Evolutionary conservation across 2,797 vertebrate genomes (phyloP), one percentile per base, ranked within the genome.

Genomic region (Remorina albescens): DNA sequence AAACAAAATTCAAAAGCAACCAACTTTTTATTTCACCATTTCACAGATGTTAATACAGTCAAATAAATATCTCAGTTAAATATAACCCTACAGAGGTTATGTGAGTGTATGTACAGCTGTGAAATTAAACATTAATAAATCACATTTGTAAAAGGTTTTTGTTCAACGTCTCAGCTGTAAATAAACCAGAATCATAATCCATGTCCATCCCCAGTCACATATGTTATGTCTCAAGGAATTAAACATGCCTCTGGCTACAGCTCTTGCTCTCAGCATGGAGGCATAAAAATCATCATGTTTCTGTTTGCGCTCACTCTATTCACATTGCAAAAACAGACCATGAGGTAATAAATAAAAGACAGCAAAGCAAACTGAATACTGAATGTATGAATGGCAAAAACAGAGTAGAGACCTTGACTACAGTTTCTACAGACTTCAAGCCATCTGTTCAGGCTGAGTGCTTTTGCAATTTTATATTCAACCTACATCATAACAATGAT

Each of bases 341-440:
- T 25, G 41, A 66, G 56, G 60, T 23, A 66, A 41, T 16, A 5
- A 64, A 81, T 44, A 36, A 25, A 37, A 55, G 8, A 16, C 60
- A 1, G 47, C 6, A 76, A 67, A 42, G 0, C 16, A n/a, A 39
- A 23, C 9, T 47, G 34, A 78, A 47, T 12, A 7, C 9, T 13
- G 25, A 32, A 28, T 2, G 8, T 10, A 25, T 65, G 25, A 55
- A 66, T n/a, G 41, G 56, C 30, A 60, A 54, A 36, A 60, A 55
- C 2, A 13, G 1, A 10, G 8, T 12, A 30, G 15, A 74, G 55
- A 34, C 37, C 21, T 51, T 65, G 54, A 67, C 44, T 19, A 25
- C 16, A 15, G 47, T 44, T 37, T 30, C 18, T 2, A 18, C 30
- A 2, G 0, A 74, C 75, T 59, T 56, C 51, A 61, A 21, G 9